Conservation (phyloP, 2,888 invertebrate genomes). For the Lepidocyrtinus sp. region DNA sequence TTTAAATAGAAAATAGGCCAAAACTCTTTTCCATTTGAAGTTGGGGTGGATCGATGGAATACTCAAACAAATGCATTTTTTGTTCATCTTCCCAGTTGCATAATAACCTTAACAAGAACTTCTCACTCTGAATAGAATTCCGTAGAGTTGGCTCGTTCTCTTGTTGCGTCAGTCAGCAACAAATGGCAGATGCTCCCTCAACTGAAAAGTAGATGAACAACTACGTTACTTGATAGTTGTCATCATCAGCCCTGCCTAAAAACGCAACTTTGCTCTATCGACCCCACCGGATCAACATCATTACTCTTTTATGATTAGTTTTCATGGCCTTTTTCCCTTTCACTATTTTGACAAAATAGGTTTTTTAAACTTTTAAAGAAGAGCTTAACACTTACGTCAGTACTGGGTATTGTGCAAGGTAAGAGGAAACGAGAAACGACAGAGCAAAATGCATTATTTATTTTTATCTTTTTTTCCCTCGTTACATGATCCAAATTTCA, state of each 20-base stretch:
- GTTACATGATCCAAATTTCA: not conserved
- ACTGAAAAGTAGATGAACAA: not conserved
- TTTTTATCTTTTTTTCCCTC: not conserved
- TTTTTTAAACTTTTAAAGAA: conserved; percentile 32
- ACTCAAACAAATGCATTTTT: not conserved
- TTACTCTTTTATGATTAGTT: conserved; percentile 48
- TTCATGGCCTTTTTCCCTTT: conserved; percentile 25
- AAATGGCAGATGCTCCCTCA: conserved; percentile 44
- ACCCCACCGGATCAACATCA: conserved; percentile 53
- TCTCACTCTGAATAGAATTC: conserved; percentile 38
- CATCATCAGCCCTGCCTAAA: conserved; percentile 26
- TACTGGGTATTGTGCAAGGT: not conserved
- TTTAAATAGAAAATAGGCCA: not conserved
- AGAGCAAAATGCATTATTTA: not conserved
- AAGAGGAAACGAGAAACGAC: not conserved
- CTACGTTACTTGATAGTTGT: conserved; percentile 5
- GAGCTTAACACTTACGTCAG: not conserved
- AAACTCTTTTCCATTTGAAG: not conserved
- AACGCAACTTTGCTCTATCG: conserved; percentile 31
- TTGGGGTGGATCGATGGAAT: not conserved
- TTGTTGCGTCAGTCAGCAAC: conserved; percentile 38
- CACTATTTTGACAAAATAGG: conserved; percentile 21
- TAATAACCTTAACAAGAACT: not conserved
- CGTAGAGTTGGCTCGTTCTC: conserved; percentile 51
- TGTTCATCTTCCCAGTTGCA: not conserved